Base-by-base conservation (phyloP, 2,113 vertebrate species). In the Heterochromis multidens region DNA sequence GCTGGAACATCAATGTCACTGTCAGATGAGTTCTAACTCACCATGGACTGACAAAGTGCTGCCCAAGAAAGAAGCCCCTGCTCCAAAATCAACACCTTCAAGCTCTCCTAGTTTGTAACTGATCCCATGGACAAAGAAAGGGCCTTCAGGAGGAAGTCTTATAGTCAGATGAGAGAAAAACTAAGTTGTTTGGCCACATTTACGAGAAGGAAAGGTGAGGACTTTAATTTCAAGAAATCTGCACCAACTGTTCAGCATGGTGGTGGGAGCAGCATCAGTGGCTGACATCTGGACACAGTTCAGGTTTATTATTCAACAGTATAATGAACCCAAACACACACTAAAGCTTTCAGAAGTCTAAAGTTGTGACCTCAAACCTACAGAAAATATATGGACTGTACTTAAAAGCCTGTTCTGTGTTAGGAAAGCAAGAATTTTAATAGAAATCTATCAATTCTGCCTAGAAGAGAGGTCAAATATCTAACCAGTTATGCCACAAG, bases 341-440 rank as follows among this genome's bases (percentile, higher is more conserved):
- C 16, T 46, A 46, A 70, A 70, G 65, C 37, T 2, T 21, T 29
- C 9, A 49, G 25, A 49, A 49, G 43, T 9, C 23, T 70, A 25
- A 70, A 13, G 43, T 49, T 25, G 16, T 16, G 16, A 29, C 43
- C 6, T 72, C 67, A 72, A 72, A 49, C 25, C 23, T 49, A 72
- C 25, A 21, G 23, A 52, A 43, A 72, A 72, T 46, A 1, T n/a
- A 67, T 43, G 43, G 7, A 37, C 7, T 43, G 37, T 6, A 43
- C 46, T 4, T 2, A 70, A 40, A 6, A 46, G 63, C 33, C 37
- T 12, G 37, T 3, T 40, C 37, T 67, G 63, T 67, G 63, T n/a
- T 37, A 67, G 37, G n/a, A 67, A 25, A 67, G 35, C 63, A 17
- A 67, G n/a, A 7, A 67, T 43, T 67, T 67, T 67, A 25, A 67